Conservation (phyloP, 2,888 invertebrate genomes). For the Drosophila suboccidentalis region DNA sequence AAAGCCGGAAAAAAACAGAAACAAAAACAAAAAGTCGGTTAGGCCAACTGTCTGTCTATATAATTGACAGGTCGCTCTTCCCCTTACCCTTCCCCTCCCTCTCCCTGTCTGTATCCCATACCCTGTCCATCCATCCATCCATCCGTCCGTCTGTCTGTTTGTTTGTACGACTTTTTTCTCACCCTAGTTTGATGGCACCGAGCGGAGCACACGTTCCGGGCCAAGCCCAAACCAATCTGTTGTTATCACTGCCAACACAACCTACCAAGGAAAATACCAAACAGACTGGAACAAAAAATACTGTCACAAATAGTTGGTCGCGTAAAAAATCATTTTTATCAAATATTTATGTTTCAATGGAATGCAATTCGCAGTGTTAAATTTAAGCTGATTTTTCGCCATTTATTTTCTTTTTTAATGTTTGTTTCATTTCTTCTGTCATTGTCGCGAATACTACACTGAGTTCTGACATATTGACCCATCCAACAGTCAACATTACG, state of each 20-base stretch:
- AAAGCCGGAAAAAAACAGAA: constrained; percentile 41
- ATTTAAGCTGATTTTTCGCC: constrained; percentile 42
- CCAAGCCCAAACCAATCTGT: constrained; percentile 72
- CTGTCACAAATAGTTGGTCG: constrained; percentile 65
- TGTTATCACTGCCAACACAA: constrained; percentile 65
- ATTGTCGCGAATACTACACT: constrained; percentile 52
- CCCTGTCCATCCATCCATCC: constrained; percentile 4
- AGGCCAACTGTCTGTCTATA: constrained; percentile 75
- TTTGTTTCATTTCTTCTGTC: constrained; percentile 27
- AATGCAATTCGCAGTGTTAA: constrained; percentile 54
- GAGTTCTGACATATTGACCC: constrained; percentile 78
- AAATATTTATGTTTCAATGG: constrained; percentile 74
- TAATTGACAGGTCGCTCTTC: constrained; percentile 53
- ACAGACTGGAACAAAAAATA: constrained; percentile 36
- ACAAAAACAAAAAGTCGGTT: constrained; percentile 24
- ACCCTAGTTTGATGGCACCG: constrained; percentile 68
- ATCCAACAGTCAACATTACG: constrained; percentile 19
- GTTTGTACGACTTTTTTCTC: constrained; percentile 76
- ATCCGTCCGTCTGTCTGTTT: constrained; percentile 56
- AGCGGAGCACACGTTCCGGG: constrained; percentile 45
- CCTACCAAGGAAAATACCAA: constrained; percentile 22
- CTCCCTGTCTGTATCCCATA: neutral
- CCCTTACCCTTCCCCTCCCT: neutral
- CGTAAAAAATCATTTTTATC: constrained; percentile 71
- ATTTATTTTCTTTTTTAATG: neutral